phyloP scores from a whole-genome alignment of 2,888 invertebrate species.

The Dynastes maya region DNA sequence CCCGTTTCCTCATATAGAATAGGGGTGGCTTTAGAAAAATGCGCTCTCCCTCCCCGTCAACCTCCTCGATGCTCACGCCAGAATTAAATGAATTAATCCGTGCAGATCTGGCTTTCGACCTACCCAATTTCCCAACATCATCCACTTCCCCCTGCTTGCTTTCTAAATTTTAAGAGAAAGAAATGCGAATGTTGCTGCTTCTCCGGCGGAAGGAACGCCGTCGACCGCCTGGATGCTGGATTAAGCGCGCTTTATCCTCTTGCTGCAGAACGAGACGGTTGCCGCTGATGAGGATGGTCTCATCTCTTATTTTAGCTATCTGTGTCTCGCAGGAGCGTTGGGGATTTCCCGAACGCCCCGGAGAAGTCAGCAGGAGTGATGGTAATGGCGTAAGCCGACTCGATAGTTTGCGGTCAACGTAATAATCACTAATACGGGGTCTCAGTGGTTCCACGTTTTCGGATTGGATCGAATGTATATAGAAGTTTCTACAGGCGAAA shows the following conservation, averaged over 20 bases:
- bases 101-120: slow-evolving; percentile 59
- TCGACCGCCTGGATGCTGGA: slow-evolving; percentile 53
- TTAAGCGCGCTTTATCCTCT: slow-evolving; percentile 62
- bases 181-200: slow-evolving; percentile 31
- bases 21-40: slow-evolving; percentile 38
- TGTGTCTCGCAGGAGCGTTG: slow-evolving; percentile 66
- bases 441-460: slow-evolving; percentile 23
- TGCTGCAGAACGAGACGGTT: slow-evolving; percentile 42
- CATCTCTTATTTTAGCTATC: slow-evolving; percentile 64
- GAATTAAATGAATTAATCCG: slow-evolving; percentile 62
- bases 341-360: slow-evolving; percentile 62
- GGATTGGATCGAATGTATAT: slow-evolving; percentile 36
- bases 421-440: slow-evolving; percentile 59
- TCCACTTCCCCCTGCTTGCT: slow-evolving; percentile 44
- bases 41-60: background rate
- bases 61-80: slow-evolving; percentile 51
- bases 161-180: slow-evolving; percentile 55
- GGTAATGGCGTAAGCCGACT: slow-evolving; percentile 59
- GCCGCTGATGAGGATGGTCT: slow-evolving; percentile 51
- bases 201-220: slow-evolving; percentile 1
- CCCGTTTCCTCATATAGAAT: slow-evolving; percentile 37
- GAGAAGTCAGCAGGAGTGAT: slow-evolving; percentile 57
- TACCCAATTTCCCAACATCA: slow-evolving; percentile 45
- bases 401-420: slow-evolving; percentile 60
- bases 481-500: slow-evolving; percentile 26